Percentiles rank a stretch among this genome's conserved stretches.
Conservation (phyloP, 37 sponge, comb jelly and placozoan species). For the Axinella damicornis region DNA sequence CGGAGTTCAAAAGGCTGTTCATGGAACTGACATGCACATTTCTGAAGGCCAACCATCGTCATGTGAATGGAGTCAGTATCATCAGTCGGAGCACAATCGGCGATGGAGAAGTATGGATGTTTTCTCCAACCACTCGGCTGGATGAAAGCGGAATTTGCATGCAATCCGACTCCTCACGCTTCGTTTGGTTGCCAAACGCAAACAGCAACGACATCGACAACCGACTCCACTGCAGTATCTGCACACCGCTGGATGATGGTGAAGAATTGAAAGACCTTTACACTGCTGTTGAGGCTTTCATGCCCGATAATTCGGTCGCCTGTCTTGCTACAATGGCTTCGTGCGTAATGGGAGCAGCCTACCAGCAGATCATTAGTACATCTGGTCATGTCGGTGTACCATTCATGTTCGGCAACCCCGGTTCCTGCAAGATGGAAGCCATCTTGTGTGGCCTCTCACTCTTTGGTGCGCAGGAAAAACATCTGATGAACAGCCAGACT, state of each 20-base stretch:
- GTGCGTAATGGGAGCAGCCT: not conserved
- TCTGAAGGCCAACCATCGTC: not conserved
- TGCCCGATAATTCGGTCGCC: not conserved
- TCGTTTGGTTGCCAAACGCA: not conserved
- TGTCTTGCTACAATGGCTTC: not conserved
- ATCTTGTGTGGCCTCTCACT: not conserved
- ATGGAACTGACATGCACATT: not conserved
- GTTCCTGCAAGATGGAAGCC: conserved; percentile 5
- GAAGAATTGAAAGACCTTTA: not conserved
- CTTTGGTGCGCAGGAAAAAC: conserved; percentile 5
- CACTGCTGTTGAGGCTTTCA: not conserved
- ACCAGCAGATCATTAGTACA: not conserved
- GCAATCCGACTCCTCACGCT: not conserved
- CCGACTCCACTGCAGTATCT: not conserved
- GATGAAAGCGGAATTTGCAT: not conserved
- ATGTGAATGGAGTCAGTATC: not conserved
- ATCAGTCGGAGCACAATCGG: not conserved
- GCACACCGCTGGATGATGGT: conserved; percentile 2
- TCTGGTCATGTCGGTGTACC: conserved; percentile 4
- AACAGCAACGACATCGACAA: not conserved
- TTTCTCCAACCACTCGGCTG: not conserved
- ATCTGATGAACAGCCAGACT: conserved; percentile 6
- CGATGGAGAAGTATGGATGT: conserved; percentile 2
- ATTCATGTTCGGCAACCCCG: not conserved
- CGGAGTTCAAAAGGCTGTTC: not conserved